Evolutionary conservation across 2,113 vertebrate species (phyloP), one percentile per base, ranked within the genome.

Genomic region (Synchiropus splendidus): DNA sequence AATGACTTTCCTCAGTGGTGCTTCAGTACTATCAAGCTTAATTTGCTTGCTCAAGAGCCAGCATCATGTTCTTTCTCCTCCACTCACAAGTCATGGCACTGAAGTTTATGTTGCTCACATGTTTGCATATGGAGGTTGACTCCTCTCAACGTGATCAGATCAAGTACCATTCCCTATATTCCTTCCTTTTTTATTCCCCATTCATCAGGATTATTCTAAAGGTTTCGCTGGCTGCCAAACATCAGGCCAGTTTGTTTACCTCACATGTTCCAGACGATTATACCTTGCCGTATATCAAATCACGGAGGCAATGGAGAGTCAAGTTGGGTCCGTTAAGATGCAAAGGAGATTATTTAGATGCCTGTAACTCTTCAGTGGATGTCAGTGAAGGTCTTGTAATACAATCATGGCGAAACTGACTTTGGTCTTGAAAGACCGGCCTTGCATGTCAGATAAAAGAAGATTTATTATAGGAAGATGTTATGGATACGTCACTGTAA

Each of bases 1-100:
- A 72, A 78, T 75, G 65, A 68, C 54, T 53, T 58, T 57, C 71
- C 66, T 72, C 63, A 64, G 57, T 64, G 65, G 51, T 63, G 56
- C 55, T 70, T 71, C 64, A 45, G 43, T 64, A 62, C 54, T 72
- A 70, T 48, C 61, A 62, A 59, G 70, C 72, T 67, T 74, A 74
- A 72, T 79, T 78, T 73, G 67, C 72, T 75, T 65, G 69, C 68
- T 76, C 66, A 74, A 71, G 72, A 79, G 75, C 64, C 72, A 49
- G 60, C 63, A 64, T 75, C 70, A 80, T 74, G 72, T 78, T 75
- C 61, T 71, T 69, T 70, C 58, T 69, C 59, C 45, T 70, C 47
- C 59, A 59, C 64, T 74, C 75, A 70, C 70, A 70, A 75, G 68
- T 74, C 71, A 75, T 66, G 75, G 71, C 64, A 27, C 21, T 27